Base-by-base conservation (phyloP, 2,113 vertebrate genomes). In the Lasiurus borealis region DNA sequence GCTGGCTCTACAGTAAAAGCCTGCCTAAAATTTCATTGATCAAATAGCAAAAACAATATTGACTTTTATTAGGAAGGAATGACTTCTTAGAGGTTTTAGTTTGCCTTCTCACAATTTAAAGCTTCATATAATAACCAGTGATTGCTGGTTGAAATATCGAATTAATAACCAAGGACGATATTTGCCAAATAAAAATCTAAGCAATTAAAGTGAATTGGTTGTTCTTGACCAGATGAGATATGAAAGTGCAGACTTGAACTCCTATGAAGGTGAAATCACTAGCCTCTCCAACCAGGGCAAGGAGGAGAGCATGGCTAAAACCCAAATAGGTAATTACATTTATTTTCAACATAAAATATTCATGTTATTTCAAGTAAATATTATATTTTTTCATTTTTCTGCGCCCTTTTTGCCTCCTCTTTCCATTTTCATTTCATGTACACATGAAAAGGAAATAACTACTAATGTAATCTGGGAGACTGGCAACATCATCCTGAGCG, bases 111-210 rank as follows among this genome's bases (percentile, higher is more conserved):
- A 62, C 29, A 77, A 64, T 85, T 77, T 85, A n/a, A 85, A 87
- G 18, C 46, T 90, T 84, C 76, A 59, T 54, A 16, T 68, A 85
- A 48, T 87, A 75, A 48, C 0, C 31, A 69, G 11, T 48, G 21
- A 88, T 52, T 77, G 19, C 14, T 82, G 31, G 19, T 14, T 95
- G 76, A 94, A 96, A 77, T 62, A 14, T 3, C 73, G 46, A 88
- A 73, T 92, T 96, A 88, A 77, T 85, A 71, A 90, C 69, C 92
- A 91, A 92, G n/a, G 23, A 62, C 16, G 71, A 18, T 59, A 31
- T 69, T 64, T 75, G 29, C 68, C 62, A 96, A 82, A 64, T 72
- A 80, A 72, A 91, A 80, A 52, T 29, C 3, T 80, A 90, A 91
- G 62, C 81, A 62, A 77, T 29, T 62, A 48, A 77, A 69, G 77